phyloP scores from a whole-genome alignment of 2,797 vertebrate genomes.

The Aldrovandia affinis region DNA sequence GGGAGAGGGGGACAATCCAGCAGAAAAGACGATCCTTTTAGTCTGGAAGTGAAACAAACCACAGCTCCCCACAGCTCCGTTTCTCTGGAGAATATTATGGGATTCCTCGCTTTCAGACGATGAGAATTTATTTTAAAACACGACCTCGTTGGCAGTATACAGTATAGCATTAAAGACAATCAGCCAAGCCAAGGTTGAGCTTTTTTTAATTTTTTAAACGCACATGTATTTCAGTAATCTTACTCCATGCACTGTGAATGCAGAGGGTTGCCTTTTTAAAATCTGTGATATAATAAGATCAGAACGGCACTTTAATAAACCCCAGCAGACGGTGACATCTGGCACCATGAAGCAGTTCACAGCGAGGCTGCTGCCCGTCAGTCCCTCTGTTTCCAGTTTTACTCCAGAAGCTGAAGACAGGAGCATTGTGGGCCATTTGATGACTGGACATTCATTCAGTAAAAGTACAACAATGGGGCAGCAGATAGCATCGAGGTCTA shows the following conservation, averaged over 20 bases:
- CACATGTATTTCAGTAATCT: background rate
- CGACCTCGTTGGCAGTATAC: background rate
- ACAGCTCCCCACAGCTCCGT: constrained; percentile 47
- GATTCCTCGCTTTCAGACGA: constrained; percentile 32
- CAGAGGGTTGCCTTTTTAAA: background rate
- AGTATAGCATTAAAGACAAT: background rate
- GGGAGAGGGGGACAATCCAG: constrained; percentile 29
- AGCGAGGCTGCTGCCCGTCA: background rate
- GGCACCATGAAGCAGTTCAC: constrained; percentile 30
- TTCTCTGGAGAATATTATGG: constrained; percentile 37
- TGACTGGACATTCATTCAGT: background rate
- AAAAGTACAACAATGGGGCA: background rate
- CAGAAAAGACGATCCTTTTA: constrained; percentile 25
- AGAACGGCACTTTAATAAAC: background rate
- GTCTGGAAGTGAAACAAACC: constrained; percentile 46
- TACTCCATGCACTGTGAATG: background rate
- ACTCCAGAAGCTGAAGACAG: background rate
- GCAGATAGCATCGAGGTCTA: no score
- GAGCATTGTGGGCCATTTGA: background rate
- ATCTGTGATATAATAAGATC: background rate
- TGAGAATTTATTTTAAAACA: constrained; percentile 29
- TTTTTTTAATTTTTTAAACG: constrained; percentile 7
- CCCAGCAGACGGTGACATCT: constrained; percentile 32
- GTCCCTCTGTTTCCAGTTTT: background rate
- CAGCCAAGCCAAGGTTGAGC: background rate